Evolutionary conservation across 2,888 invertebrate species (phyloP).

Genomic region (Idaea aversata): DNA sequence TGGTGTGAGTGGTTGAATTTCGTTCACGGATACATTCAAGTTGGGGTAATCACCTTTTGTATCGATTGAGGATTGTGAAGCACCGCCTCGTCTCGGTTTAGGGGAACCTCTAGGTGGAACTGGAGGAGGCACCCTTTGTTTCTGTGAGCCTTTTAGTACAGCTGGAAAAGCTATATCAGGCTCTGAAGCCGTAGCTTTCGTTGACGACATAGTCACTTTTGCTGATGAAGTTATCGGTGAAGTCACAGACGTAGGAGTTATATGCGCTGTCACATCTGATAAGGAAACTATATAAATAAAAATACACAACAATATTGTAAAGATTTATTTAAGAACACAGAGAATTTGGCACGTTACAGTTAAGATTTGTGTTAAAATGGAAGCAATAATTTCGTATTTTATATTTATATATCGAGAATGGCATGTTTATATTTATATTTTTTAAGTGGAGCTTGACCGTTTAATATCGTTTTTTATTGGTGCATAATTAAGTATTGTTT

Average conservation of each 20-base stretch:
- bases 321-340: constrained; percentile 55
- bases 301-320: constrained; percentile 32
- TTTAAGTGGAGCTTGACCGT: constrained; percentile 76
- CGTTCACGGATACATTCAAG: constrained; percentile 62
- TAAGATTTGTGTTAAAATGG: constrained; percentile 59
- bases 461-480: constrained; percentile 70
- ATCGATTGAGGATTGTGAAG: constrained; percentile 65
- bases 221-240: constrained; percentile 69
- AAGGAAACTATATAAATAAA: constrained; percentile 64
- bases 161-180: constrained; percentile 85
- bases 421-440: constrained; percentile 77
- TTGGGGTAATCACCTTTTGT: constrained; percentile 74
- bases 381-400: constrained; percentile 42
- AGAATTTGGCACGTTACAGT: constrained; percentile 57
- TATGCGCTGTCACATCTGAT: constrained; percentile 77
- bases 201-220: constrained; percentile 53
- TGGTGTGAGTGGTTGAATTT: constrained; percentile 63
- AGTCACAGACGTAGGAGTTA: constrained; percentile 72
- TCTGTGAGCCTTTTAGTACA: constrained; percentile 86
- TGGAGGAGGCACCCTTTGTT: constrained; percentile 91
- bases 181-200: constrained; percentile 60
- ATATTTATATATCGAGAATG: constrained; percentile 65
- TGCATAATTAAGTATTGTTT: constrained; percentile 51
- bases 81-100: constrained; percentile 80
- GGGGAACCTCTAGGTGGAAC: constrained; percentile 92